Conservation (phyloP, 2,113 vertebrate species). For the Deroptyus accipitrinus region DNA sequence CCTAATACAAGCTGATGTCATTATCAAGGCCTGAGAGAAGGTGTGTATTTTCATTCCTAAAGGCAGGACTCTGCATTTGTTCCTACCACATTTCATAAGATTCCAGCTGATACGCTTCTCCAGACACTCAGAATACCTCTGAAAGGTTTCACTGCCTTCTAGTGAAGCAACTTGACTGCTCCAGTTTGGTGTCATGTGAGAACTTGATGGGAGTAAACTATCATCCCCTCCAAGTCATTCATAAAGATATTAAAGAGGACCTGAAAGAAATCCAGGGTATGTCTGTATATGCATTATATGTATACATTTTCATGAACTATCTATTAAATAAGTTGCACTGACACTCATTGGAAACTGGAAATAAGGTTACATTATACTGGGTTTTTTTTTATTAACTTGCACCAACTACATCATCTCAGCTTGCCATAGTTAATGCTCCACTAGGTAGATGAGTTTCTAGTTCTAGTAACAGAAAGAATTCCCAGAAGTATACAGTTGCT, state of each 20-base stretch:
- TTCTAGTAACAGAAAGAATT: background rate
- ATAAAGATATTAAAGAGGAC: background rate
- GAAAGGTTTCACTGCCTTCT: background rate
- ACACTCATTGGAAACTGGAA: background rate
- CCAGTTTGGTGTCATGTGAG: background rate
- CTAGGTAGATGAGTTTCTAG: background rate
- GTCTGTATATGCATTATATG: background rate
- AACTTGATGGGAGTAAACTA: background rate
- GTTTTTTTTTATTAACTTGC: background rate
- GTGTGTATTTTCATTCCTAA: background rate
- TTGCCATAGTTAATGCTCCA: background rate
- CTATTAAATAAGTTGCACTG: background rate
- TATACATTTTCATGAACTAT: background rate
- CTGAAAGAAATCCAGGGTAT: background rate
- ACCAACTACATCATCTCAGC: background rate
- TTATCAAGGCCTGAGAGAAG: background rate
- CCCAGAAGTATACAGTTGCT: background rate
- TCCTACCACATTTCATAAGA: background rate
- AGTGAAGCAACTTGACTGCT: background rate
- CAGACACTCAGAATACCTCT: background rate
- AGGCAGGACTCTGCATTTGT: background rate
- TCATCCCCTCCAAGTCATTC: background rate
- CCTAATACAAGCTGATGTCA: fast-evolving
- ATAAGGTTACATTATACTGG: background rate
- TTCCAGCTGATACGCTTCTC: background rate